A percentile compares a stretch with the other conserved stretches of the same genome.
Conservation (phyloP, 2,113 vertebrate species). For the Eubucco bourcierii region DNA sequence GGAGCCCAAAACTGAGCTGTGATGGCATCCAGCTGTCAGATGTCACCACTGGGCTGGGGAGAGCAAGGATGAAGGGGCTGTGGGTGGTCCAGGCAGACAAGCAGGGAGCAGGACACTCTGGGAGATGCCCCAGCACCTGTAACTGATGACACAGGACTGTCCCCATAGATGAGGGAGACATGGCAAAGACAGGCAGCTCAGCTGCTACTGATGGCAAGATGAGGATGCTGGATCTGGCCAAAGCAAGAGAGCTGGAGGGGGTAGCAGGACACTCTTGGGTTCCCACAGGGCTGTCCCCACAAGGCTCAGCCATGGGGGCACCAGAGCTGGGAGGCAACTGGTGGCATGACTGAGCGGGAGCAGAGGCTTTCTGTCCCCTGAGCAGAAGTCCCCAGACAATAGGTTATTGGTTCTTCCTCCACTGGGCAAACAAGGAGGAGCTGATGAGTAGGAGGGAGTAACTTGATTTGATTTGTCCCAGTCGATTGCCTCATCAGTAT, state of each 20-base stretch:
- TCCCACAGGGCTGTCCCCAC: not conserved
- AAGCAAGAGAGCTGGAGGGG: not conserved
- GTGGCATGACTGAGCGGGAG: not conserved
- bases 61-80: not conserved
- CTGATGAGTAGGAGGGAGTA: conserved; percentile 40
- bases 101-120: not conserved
- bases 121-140: not conserved
- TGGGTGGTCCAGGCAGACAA: not conserved
- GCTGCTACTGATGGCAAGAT: not conserved
- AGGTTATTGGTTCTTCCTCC: not conserved
- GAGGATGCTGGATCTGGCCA: fast-evolving
- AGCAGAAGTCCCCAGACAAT: not conserved
- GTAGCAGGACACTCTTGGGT: not conserved
- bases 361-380: not conserved
- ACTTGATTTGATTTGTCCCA: conserved; percentile 44
- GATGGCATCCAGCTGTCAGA: not conserved
- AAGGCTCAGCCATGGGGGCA: fast-evolving
- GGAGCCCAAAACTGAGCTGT: fast-evolving
- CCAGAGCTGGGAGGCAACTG: fast-evolving
- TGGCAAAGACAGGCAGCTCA: fast-evolving
- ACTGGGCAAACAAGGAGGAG: conserved; percentile 27
- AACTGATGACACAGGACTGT: not conserved
- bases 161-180: fast-evolving
- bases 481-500: conserved; percentile 66
- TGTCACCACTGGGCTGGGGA: not conserved